Base-by-base conservation (phyloP, 2,113 vertebrate genomes). In the Rhinolophus ferrumequinum region DNA sequence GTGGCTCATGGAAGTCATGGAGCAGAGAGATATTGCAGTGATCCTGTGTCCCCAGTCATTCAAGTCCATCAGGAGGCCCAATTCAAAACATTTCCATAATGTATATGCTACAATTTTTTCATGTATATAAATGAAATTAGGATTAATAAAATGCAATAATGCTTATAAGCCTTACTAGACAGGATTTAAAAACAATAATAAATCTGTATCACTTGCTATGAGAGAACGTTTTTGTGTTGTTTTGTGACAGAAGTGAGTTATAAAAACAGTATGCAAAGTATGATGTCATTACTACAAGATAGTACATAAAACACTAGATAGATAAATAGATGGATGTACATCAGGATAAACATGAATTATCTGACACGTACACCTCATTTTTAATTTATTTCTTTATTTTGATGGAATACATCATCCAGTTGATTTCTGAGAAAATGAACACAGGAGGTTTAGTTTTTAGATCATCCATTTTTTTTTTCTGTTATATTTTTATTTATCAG, bases 341-440 rank as follows among this genome's bases (percentile, higher is more conserved):
- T 85, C 18, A 54, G 62, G 70, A 47, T 18, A 80, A 56, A 83
- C 54, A 64, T 85, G 50, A 76, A 52, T 83, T 76, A 44, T 66
- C 13, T 66, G 70, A 84, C 4, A 41, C 41, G 41, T 64, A n/a
- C 30, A 66, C 18, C 33, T 92, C n/a, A 83, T 77, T 96, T 93
- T 89, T 50, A 77, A 52, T 70, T 93, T 84, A 76, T 67, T 47
- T 86, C 44, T 91, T 88, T 73, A 93, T 95, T 93, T 96, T 72
- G 79, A 54, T 70, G 13, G 6, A 79, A 44, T 84, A 22, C 24
- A 58, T 95, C 83, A 67, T 58, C 30, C 47, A 54, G 13, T 85
- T 70, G 52, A 60, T 93, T 77, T 93, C 79, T 79, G 91, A 84
- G 62, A 35, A 72, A 60, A 85, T 30, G 56, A 85, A 41, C 52